A percentile compares a stretch with the other conserved stretches of the same genome.
phyloP scores from a whole-genome alignment of 2,113 vertebrate species.

The Zootoca vivipara region DNA sequence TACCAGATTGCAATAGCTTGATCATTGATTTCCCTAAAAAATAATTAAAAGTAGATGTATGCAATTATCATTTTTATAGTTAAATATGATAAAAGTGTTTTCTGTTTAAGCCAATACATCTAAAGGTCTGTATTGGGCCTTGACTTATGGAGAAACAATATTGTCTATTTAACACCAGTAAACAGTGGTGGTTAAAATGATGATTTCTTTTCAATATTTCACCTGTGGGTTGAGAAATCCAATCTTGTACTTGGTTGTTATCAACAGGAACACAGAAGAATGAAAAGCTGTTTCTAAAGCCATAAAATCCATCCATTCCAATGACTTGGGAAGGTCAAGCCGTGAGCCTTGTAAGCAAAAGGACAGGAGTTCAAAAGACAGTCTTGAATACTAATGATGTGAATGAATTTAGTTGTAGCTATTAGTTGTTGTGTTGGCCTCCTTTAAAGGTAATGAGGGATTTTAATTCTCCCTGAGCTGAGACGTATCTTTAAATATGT shows the following conservation, averaged over 20 bases:
- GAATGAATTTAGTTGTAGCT: slow-evolving; percentile 42
- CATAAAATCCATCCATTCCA: slow-evolving; percentile 73
- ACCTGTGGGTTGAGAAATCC: slow-evolving; percentile 56
- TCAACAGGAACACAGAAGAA: slow-evolving; percentile 42
- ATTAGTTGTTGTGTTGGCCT: neutral
- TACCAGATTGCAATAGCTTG: slow-evolving; percentile 33
- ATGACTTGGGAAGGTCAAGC: slow-evolving; percentile 50
- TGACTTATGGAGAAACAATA: slow-evolving; percentile 53
- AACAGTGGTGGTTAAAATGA: slow-evolving; percentile 57
- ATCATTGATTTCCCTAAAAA: slow-evolving; percentile 51
- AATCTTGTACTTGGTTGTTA: slow-evolving; percentile 50
- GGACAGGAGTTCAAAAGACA: slow-evolving; percentile 39
- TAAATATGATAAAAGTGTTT: slow-evolving; percentile 62
- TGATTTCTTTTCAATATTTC: slow-evolving; percentile 64
- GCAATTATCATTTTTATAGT: slow-evolving; percentile 58
- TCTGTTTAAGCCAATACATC: slow-evolving; percentile 58
- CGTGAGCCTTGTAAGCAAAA: slow-evolving; percentile 20
- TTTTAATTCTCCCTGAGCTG: slow-evolving; percentile 39
- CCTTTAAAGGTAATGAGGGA: slow-evolving; percentile 40
- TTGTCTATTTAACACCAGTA: slow-evolving; percentile 57
- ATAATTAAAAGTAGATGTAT: slow-evolving; percentile 19
- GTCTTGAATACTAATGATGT: slow-evolving; percentile 50
- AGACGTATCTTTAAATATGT: slow-evolving; percentile 23
- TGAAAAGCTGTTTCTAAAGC: slow-evolving; percentile 50
- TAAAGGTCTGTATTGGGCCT: slow-evolving; percentile 42